Base-by-base conservation (phyloP, 92 coral and sea anemone genomes). In the Plumapathes pennacea region DNA sequence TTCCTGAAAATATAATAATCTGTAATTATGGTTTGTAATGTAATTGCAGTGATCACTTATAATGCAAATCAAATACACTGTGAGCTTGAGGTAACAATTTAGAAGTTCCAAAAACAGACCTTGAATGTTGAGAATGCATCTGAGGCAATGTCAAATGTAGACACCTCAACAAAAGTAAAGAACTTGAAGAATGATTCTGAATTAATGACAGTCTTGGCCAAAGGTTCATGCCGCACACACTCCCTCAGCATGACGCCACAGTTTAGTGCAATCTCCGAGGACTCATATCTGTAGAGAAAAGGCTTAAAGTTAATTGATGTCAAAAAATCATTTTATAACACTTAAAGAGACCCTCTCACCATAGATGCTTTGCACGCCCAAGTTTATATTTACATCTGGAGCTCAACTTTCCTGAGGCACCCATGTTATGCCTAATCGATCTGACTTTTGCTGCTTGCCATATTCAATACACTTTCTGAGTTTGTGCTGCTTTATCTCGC, bases 71-170 rank as follows among this genome's bases (percentile, higher is more conserved):
- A 1, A 24, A 52, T 1, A 52, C 12, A 18, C 54, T 12, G 12
- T 7, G 20, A 53, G 34, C 2, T 28, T 20, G 25, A 25, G n/a
- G 20, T 17, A 4, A 11, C 22, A 22, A 12, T 25, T 25, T 22
- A 30, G 25, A 14, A 41, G 9, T 62, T 38, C 21, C 8, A 5
- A 8, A 23, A 10, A 28, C 5, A 18, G 76, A 94, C 99, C 99
- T 94, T 94, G 51, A 94, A 94, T 21, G 97, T 67, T 25, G 97
- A 52, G 71, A 94, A 94, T 42, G 99, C 99, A 76, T 94, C 99
- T 17, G 99, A 94, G 25, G 99, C 99, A 66, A 94, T 85, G 48
- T 94, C 99, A 71, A 94, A 94, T 21, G 99, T 94, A 4, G 99
- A 86, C 72, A 89, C 60, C 69, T 94, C 99, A 38, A 94, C 99